These are phyloP conservation scores for Saccopteryx bilineata DNA, from an alignment of 2,113 vertebrate genomes.

Conservation along the genomic window DNA sequence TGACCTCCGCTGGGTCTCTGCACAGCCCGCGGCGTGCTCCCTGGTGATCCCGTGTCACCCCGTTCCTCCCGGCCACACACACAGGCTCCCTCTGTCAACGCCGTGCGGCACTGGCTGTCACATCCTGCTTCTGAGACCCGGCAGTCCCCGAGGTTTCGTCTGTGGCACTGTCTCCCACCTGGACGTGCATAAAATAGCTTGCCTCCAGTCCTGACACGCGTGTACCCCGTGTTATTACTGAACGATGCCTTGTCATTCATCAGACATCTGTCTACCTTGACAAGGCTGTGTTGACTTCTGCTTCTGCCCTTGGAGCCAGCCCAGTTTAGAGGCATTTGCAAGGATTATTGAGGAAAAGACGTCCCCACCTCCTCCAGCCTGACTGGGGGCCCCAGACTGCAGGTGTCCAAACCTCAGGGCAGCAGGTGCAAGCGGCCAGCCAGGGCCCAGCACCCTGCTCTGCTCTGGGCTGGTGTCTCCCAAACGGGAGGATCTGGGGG, in stretches of 20 bases:
- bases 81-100: background rate
- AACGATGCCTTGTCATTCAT: slow-evolving; percentile 26
- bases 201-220: background rate
- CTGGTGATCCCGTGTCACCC: background rate
- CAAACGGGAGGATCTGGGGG: background rate
- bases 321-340: background rate
- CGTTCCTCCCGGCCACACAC: background rate
- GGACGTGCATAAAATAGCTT: slow-evolving; percentile 18
- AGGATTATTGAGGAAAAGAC: accelerated
- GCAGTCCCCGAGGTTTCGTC: background rate
- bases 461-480: background rate
- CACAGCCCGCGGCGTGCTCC: background rate
- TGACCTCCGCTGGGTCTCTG: slow-evolving; percentile 60
- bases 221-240: background rate
- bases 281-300: background rate
- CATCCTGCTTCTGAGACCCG: background rate
- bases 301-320: background rate
- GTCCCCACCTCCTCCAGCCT: background rate
- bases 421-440: background rate
- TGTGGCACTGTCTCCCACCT: slow-evolving; percentile 22
- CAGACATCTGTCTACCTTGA: background rate
- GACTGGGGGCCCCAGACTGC: accelerated
- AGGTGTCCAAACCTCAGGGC: background rate
- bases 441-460: background rate
- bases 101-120: accelerated